phyloP scores from a whole-genome alignment of 2,797 vertebrate species.

The Parambassis ranga region DNA sequence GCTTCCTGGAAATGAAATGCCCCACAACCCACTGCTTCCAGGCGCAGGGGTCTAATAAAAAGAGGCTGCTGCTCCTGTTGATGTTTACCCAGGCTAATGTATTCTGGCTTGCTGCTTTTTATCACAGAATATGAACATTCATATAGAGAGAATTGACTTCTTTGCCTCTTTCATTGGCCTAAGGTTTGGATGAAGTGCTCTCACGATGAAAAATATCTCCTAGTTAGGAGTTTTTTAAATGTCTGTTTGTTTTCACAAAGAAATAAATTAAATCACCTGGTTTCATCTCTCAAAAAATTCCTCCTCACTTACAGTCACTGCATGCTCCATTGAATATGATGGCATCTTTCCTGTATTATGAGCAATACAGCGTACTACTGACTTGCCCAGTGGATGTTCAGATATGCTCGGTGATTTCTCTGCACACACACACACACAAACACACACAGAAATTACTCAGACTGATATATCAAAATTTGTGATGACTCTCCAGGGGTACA shows the following conservation, averaged over 20 bases:
- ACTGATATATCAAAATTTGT: slow-evolving; percentile 14
- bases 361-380: slow-evolving; percentile 9
- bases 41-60: slow-evolving; percentile 63
- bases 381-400: not conserved
- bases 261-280: slow-evolving; percentile 4
- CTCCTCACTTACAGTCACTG: not conserved
- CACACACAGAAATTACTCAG: not conserved
- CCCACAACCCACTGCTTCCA: slow-evolving; percentile 48
- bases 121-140: slow-evolving; percentile 60
- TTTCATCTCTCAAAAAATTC: not conserved
- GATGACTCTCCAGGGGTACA: not conserved
- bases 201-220: slow-evolving; percentile 23
- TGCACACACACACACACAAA: too few species aligned
- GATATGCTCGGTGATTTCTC: not conserved
- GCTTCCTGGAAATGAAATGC: slow-evolving; percentile 63
- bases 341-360: slow-evolving; percentile 36
- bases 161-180: slow-evolving; percentile 30
- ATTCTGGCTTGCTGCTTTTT: slow-evolving; percentile 58
- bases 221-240: not conserved
- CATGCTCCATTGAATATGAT: too few species aligned
- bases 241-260: not conserved
- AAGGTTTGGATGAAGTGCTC: slow-evolving; percentile 49
- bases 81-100: slow-evolving; percentile 71
- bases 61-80: slow-evolving; percentile 45
- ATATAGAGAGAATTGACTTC: slow-evolving; percentile 42